phyloP scores from a whole-genome alignment of 2,888 invertebrate genomes.

The Rotaria macrura region DNA sequence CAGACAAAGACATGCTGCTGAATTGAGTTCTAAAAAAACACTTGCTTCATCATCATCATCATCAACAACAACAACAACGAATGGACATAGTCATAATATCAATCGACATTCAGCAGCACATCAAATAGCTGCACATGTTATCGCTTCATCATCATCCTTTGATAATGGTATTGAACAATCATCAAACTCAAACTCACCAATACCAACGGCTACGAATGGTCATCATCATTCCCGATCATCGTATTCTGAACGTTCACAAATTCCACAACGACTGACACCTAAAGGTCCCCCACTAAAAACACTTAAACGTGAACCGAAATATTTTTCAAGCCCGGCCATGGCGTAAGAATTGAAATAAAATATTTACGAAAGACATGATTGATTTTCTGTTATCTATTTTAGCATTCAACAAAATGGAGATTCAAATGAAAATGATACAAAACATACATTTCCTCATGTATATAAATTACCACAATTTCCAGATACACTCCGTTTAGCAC shows the following conservation, averaged over 20 bases:
- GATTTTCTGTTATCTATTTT: background rate
- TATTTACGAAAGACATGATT: background rate
- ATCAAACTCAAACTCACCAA: background rate
- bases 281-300: background rate
- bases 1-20: background rate
- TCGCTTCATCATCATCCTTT: background rate
- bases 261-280: conserved; percentile 13
- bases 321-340: background rate
- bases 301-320: conserved; percentile 21
- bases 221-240: background rate
- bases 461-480: conserved; percentile 17
- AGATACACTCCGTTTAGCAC: conserved; percentile 8
- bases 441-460: conserved; percentile 20
- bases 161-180: background rate
- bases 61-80: too few relatives aligned
- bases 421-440: background rate
- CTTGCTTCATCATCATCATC: background rate
- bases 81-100: background rate
- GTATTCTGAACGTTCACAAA: background rate
- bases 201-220: background rate
- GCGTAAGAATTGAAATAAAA: background rate
- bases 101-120: background rate
- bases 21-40: background rate
- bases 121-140: background rate
- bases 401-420: background rate